These are phyloP conservation scores for Protobothrops mucrosquamatus DNA, from an alignment of 2,113 vertebrate genomes.

Conservation along the genomic window DNA sequence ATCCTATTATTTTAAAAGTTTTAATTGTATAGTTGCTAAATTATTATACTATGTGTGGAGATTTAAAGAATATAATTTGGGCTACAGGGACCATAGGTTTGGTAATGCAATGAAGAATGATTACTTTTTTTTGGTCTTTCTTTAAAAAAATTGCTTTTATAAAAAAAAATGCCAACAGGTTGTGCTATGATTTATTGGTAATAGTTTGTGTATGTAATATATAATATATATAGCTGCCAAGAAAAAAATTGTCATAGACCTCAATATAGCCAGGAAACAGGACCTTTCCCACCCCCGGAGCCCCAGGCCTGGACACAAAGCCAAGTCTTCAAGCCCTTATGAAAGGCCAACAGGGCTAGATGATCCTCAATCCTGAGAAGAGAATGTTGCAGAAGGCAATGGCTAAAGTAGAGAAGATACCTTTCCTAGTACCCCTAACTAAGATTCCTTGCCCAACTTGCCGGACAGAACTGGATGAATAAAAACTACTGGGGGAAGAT, in stretches of 20 bases:
- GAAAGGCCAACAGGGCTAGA: background rate
- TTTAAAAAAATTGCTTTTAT: background rate
- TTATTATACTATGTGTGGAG: background rate
- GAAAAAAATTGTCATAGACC: background rate
- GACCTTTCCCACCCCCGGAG: background rate
- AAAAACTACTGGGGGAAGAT: background rate
- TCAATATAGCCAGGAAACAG: background rate
- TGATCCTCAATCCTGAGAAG: background rate
- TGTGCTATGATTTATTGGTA: background rate
- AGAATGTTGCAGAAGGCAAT: background rate
- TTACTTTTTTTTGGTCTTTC: background rate
- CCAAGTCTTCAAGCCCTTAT: background rate
- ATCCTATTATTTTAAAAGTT: background rate
- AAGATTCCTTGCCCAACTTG: background rate
- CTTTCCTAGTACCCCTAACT: background rate
- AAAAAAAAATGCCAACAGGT: background rate
- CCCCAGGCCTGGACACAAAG: no score
- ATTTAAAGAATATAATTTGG: background rate
- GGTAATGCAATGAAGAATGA: background rate
- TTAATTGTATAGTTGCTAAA: background rate
- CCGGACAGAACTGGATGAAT: background rate
- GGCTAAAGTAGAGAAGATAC: background rate
- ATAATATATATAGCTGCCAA: background rate
- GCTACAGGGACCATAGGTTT: background rate
- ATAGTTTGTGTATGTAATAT: background rate